These are phyloP conservation scores for Aphis craccivora DNA, from an alignment of 1,140 invertebrate genomes.

Conservation along the genomic window DNA sequence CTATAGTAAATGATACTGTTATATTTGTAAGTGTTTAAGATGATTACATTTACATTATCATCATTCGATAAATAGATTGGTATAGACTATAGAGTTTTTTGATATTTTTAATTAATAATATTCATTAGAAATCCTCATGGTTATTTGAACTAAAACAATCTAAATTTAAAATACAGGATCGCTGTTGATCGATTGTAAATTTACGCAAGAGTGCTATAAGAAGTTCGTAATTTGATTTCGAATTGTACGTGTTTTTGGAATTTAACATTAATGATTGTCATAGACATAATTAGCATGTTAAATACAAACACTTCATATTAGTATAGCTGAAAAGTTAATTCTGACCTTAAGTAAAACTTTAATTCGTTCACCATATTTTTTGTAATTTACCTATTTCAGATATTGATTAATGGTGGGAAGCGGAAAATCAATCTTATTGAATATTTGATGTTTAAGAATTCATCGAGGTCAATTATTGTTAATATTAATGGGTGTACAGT, in stretches of 20 bases:
- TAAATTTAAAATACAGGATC: background rate
- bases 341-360: background rate
- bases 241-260: background rate
- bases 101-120: background rate
- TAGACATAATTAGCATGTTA: background rate
- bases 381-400: background rate
- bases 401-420: background rate
- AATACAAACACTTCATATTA: background rate
- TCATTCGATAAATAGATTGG: background rate
- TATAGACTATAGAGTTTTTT: background rate
- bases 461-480: background rate
- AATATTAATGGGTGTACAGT: background rate
- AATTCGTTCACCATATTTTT: background rate
- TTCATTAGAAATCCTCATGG: background rate
- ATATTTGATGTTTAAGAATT: background rate
- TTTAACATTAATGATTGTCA: slow-evolving; percentile 2
- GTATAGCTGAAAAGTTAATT: background rate
- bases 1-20: too few species aligned
- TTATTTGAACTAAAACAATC: background rate
- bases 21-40: too few species aligned
- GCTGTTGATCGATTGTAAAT: background rate
- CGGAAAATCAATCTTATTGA: background rate
- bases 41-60: background rate
- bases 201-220: background rate
- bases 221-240: background rate